Conservation (phyloP, 2,888 invertebrate genomes). For the Pterostichus madidus region DNA sequence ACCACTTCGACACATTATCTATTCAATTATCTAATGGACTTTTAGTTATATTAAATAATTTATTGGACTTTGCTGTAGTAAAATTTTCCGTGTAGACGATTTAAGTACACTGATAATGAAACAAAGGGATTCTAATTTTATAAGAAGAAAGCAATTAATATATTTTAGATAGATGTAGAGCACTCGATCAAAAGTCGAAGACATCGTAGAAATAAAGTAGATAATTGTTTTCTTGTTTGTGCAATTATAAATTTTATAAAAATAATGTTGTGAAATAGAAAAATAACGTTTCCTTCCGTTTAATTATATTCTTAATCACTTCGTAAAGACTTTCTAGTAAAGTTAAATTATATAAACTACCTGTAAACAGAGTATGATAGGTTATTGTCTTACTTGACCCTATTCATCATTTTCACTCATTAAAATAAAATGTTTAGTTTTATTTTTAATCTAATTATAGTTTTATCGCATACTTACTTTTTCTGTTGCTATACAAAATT, state of each 20-base stretch:
- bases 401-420: too few species aligned
- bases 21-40: neutral
- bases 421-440: too few species aligned
- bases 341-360: neutral
- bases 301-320: neutral
- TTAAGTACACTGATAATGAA: constrained; percentile 11
- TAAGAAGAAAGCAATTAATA: neutral
- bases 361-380: too few species aligned
- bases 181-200: neutral
- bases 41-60: neutral
- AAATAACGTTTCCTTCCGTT: too few species aligned
- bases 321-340: neutral
- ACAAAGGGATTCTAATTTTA: neutral
- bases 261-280: neutral
- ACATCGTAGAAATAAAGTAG: neutral
- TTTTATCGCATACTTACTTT: too few species aligned
- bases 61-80: neutral
- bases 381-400: too few species aligned
- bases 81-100: neutral
- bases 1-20: neutral
- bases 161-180: neutral
- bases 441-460: too few species aligned
- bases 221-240: neutral
- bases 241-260: neutral
- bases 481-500: too few species aligned